phyloP scores from a whole-genome alignment of 2,888 invertebrate species.

The Cryptocephalus primarius region DNA sequence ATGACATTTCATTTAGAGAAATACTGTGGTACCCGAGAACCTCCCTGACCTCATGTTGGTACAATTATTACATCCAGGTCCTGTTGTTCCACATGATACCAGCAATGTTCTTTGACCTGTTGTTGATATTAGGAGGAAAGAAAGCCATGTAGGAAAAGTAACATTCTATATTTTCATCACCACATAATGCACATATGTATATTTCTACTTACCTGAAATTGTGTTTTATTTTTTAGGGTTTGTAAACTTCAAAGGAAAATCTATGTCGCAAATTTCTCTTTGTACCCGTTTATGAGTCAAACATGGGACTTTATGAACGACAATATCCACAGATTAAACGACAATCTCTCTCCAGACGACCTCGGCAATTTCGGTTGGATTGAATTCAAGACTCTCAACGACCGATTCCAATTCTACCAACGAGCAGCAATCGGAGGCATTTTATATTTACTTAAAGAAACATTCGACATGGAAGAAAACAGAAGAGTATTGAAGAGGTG shows the following conservation, averaged over 20 bases:
- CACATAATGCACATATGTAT: no score
- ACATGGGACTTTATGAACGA: slow-evolving; percentile 66
- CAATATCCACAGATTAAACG: slow-evolving; percentile 35
- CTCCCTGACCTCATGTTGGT: slow-evolving; percentile 44
- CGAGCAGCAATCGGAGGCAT: no score
- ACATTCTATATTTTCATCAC: no score
- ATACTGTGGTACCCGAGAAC: slow-evolving; percentile 59
- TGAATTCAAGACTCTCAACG: no score
- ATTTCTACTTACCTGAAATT: no score
- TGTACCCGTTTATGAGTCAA: slow-evolving; percentile 62
- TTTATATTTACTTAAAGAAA: no score
- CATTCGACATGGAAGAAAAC: no score
- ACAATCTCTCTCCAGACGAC: background rate
- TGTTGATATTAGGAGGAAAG: background rate
- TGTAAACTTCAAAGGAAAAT: slow-evolving; percentile 66
- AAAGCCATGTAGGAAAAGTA: background rate
- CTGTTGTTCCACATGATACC: slow-evolving; percentile 68
- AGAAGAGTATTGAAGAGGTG: no score
- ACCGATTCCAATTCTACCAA: no score
- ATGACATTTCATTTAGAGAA: slow-evolving; percentile 54
- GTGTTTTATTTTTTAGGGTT: slow-evolving; percentile 46
- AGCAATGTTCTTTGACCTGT: background rate
- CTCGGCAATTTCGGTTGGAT: slow-evolving; percentile 43
- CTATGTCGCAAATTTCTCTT: slow-evolving; percentile 57
- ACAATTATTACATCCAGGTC: slow-evolving; percentile 54